A percentile compares a stretch with the other conserved stretches of the same genome.
phyloP scores from a whole-genome alignment of 2,797 vertebrate species.

The Phrynocephalus vlangalii region DNA sequence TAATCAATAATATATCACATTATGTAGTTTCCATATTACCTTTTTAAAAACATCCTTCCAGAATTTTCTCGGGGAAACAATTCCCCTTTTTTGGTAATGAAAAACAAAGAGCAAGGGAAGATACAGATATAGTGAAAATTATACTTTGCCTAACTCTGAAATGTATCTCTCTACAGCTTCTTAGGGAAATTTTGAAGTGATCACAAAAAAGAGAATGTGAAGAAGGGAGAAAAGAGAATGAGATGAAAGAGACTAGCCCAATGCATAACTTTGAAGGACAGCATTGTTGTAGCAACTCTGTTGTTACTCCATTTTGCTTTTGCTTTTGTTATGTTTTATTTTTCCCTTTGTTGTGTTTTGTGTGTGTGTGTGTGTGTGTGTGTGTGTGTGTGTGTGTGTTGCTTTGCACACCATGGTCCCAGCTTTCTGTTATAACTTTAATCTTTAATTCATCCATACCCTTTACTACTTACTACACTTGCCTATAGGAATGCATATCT shows the following conservation, averaged over 20 bases:
- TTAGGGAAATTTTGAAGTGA: too few species aligned
- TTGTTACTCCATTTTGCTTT: neutral
- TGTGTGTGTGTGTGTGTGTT: neutral
- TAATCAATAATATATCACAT: conserved; percentile 60
- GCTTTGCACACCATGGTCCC: neutral
- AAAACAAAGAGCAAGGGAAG: too few species aligned
- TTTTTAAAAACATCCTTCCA: too few species aligned
- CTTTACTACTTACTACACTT: conserved; percentile 26
- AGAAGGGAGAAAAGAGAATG: neutral
- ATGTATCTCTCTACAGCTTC: neutral
- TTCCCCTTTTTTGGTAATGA: too few species aligned
- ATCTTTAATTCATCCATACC: conserved; percentile 38
- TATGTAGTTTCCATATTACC: conserved; percentile 47
- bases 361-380: neutral
- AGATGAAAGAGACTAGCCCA: neutral
- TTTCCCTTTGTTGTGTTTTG: too few species aligned
- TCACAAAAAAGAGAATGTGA: neutral
- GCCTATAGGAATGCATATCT: conserved; percentile 23
- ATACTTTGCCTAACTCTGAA: neutral
- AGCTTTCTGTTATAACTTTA: conserved; percentile 45
- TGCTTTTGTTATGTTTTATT: neutral
- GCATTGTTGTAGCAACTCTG: neutral
- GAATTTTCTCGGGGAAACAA: too few species aligned
- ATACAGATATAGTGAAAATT: too few species aligned
- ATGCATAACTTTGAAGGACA: neutral